Evolutionary conservation across 2,888 invertebrate genomes (phyloP), one percentile per base, ranked within the genome.

Genomic region (Apotomis betuletana): DNA sequence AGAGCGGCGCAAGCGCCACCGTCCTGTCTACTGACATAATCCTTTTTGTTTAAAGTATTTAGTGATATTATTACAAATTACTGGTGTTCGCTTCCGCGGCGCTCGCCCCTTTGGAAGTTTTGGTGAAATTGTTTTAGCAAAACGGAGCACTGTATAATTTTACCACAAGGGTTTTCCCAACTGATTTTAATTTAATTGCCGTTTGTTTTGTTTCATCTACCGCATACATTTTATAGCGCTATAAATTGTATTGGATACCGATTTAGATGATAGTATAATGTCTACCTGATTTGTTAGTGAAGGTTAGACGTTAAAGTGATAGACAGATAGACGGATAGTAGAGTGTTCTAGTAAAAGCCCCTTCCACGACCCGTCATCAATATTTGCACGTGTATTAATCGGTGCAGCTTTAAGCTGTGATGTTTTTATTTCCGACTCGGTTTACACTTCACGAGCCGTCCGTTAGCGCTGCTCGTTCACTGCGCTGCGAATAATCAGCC

Each of bases 1-100:
- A 57, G n/a, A 57, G 46, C 12, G 27, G 3, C n/a, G 65, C 44
- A 64, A 15, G 44, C 44, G 44, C 3, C 8, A 10, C 13, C 6
- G 9, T 38, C 44, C 51, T 12, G 27, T n/a, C 51, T 8, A 44
- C 36, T 27, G 4, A 9, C 52, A 38, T 36, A 36, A 36, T 63
- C 12, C 51, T 38, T 51, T 63, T 10, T 49, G 49, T 49, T 6
- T 49, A 10, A 10, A 49, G 49, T 49, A 9, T 3, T 51, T n/a
- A 8, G 27, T n/a, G 38, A 44, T 70, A 52, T 36, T 64, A 70
- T 70, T 70, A 59, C 58, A 54, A 41, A 52, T 58, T 63, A 58
- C 27, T 10, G n/a, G 36, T 5, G 49, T 41, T 57, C 8, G 41
- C 44, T 70, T 64, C 63, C 44, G 63, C 27, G 36, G 49, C 49